Evolutionary conservation across 23 tunicate genomes (phyloP).

Genomic region (Diplosoma virens): DNA sequence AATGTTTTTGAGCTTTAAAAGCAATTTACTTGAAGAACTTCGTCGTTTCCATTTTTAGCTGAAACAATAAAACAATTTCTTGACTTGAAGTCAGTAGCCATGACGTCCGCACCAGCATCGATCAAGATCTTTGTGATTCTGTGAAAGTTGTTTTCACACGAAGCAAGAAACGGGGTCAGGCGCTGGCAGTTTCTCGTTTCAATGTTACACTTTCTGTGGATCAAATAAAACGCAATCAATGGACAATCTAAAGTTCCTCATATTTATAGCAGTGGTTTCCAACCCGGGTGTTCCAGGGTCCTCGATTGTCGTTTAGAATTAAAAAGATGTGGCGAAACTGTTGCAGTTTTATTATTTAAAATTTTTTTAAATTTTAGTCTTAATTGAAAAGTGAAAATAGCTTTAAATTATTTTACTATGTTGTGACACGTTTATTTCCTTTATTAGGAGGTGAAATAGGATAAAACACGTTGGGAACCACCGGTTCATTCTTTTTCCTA

Average conservation of each 20-base stretch:
- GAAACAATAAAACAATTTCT: slow-evolving; percentile 16
- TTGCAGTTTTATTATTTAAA: no score
- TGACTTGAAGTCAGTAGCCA: slow-evolving; percentile 5
- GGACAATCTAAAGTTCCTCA: no score
- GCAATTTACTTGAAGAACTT: slow-evolving; percentile 2
- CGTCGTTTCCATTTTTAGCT: slow-evolving; percentile 9
- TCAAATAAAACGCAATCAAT: no score
- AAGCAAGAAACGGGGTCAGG: slow-evolving; percentile 8
- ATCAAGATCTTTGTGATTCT: neutral
- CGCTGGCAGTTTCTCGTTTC: neutral
- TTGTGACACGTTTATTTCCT: neutral
- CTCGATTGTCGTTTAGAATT: no score
- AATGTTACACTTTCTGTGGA: neutral
- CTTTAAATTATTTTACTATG: neutral
- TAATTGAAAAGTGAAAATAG: no score
- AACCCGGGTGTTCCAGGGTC: no score
- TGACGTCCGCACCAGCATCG: neutral
- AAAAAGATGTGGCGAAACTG: no score
- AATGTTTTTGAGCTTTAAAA: neutral
- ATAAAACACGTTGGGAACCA: neutral
- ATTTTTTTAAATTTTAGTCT: no score
- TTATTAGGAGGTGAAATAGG: neutral
- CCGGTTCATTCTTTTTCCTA: no score
- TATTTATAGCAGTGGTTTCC: no score
- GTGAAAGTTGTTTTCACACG: neutral